Percentiles rank a stretch among this genome's conserved stretches.
These are phyloP conservation scores for Balaenoptera acutorostrata DNA, from an alignment of 2,113 vertebrate genomes.

Conservation along the genomic window DNA sequence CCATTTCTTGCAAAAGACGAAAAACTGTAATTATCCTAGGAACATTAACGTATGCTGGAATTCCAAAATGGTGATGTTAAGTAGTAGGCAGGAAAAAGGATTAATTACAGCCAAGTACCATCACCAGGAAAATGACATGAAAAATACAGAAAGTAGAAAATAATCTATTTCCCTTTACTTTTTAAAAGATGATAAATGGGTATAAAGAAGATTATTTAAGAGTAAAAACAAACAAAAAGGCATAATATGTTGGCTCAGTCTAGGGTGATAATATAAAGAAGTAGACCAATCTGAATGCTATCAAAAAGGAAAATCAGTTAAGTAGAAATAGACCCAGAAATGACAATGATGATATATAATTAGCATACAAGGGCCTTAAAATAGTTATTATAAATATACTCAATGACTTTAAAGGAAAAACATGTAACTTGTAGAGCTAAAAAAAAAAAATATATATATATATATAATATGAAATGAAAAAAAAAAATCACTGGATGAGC, in stretches of 20 bases:
- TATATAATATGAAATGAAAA: background rate
- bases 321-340: background rate
- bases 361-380: background rate
- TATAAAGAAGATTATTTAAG: background rate
- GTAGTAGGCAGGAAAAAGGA: background rate
- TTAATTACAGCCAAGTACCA: background rate
- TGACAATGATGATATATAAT: background rate
- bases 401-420: background rate
- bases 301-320: background rate
- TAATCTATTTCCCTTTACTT: background rate
- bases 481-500: background rate
- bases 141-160: background rate
- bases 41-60: background rate
- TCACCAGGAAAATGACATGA: background rate
- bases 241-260: background rate
- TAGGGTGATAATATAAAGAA: background rate
- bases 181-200: background rate
- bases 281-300: background rate
- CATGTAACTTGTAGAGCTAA: background rate
- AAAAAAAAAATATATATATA: background rate
- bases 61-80: background rate
- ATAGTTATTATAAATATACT: background rate
- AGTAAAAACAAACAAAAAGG: background rate
- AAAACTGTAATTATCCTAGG: background rate
- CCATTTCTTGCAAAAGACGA: background rate